phyloP scores from a whole-genome alignment of 2,113 vertebrate genomes.

The Dicentrarchus labrax region DNA sequence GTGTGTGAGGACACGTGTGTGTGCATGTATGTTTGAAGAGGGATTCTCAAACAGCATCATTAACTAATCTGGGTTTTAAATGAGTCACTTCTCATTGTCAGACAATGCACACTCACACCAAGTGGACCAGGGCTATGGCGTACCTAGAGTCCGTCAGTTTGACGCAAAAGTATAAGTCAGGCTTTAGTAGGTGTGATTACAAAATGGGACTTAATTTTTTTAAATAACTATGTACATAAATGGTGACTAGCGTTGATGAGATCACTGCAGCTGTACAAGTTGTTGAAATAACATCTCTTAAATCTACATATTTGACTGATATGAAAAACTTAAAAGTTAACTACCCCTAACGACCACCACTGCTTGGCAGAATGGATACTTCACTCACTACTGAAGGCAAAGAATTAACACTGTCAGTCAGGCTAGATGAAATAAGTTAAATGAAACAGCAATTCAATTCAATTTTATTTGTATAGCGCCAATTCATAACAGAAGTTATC shows the following conservation, averaged over 20 bases:
- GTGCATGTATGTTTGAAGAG: too few relatives aligned
- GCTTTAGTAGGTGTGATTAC: background rate
- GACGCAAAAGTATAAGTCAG: too few relatives aligned
- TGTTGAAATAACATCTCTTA: background rate
- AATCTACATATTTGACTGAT: background rate
- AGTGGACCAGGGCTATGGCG: too few relatives aligned
- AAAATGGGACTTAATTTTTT: background rate
- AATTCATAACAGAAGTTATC: too few relatives aligned
- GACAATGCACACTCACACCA: too few relatives aligned
- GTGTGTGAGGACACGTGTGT: too few relatives aligned
- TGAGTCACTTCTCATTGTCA: too few relatives aligned
- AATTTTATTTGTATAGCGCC: too few relatives aligned
- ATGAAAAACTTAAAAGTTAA: background rate
- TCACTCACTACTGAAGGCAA: background rate
- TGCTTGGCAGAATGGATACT: background rate
- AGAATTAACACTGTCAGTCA: background rate
- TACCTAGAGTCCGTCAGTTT: too few relatives aligned
- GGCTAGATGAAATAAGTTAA: background rate
- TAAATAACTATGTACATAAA: background rate
- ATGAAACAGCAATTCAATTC: background rate
- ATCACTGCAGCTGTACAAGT: background rate
- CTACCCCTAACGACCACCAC: background rate
- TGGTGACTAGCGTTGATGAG: background rate
- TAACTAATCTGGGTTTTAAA: too few relatives aligned
- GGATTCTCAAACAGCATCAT: too few relatives aligned